A percentile compares a stretch with the other conserved stretches of the same genome.
Conservation (phyloP, 2,888 invertebrate species). For the Tetragonula carbonaria region DNA sequence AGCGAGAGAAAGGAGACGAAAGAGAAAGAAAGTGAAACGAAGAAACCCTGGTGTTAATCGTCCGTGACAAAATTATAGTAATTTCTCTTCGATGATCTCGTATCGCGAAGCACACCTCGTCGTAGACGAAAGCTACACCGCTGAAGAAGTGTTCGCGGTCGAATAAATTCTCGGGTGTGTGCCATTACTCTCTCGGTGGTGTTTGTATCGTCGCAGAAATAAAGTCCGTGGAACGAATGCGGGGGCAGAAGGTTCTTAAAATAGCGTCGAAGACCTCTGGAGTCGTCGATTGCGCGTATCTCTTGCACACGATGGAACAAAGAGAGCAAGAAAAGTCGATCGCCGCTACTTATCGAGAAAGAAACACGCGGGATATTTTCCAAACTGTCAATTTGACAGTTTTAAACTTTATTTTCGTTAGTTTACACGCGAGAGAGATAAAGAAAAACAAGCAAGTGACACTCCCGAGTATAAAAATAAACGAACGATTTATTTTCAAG, state of each 20-base stretch:
- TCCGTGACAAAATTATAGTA: too few species aligned
- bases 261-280: conserved; percentile 57
- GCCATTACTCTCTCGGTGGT: conserved; percentile 8
- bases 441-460: too few species aligned
- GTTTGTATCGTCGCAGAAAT: conserved; percentile 53
- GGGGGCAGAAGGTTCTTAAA: conserved; percentile 66
- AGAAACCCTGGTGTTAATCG: too few species aligned
- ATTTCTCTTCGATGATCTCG: not conserved
- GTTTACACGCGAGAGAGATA: too few species aligned
- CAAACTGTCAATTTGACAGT: not conserved
- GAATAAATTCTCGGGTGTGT: not conserved
- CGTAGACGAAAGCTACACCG: not conserved
- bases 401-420: too few species aligned
- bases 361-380: conserved; percentile 3
- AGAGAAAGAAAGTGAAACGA: too few species aligned
- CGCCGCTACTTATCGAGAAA: not conserved
- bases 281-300: conserved; percentile 61
- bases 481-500: not conserved
- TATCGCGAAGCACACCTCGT: not conserved
- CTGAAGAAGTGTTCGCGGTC: not conserved
- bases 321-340: conserved; percentile 22
- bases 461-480: too few species aligned
- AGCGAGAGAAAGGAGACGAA: too few species aligned
- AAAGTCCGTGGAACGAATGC: conserved; percentile 62
- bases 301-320: conserved; percentile 54